Evolutionary conservation across 2,888 invertebrate species (phyloP).

Genomic region (Conistra vaccinii): DNA sequence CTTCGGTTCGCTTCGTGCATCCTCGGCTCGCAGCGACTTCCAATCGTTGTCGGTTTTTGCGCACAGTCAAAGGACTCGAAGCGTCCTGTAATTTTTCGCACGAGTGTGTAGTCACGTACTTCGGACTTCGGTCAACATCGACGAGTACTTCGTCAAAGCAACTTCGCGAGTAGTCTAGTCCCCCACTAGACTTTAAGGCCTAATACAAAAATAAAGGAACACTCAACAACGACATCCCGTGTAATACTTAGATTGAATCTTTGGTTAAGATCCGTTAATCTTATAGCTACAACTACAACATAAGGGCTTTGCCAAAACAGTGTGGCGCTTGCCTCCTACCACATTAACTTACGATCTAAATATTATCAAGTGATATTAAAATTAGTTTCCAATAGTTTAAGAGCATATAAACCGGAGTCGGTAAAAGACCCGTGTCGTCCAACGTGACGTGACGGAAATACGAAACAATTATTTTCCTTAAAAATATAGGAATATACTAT

Average conservation of each 20-base stretch:
- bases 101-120: too few relatives aligned
- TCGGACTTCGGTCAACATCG: too few relatives aligned
- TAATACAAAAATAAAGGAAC: slow-evolving; percentile 23
- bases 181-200: slow-evolving; percentile 8
- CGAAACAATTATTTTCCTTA: background rate
- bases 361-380: slow-evolving; percentile 16
- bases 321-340: slow-evolving; percentile 16
- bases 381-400: slow-evolving; percentile 6
- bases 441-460: background rate
- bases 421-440: background rate
- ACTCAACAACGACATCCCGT: slow-evolving; percentile 5
- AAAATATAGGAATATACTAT: slow-evolving; percentile 19
- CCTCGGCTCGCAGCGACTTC: too few relatives aligned
- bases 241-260: slow-evolving; percentile 57
- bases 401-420: slow-evolving; percentile 50
- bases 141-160: too few relatives aligned
- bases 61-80: too few relatives aligned
- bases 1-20: too few relatives aligned
- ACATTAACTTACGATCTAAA: slow-evolving; percentile 37
- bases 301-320: slow-evolving; percentile 3
- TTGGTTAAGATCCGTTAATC: slow-evolving; percentile 51
- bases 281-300: slow-evolving; percentile 37
- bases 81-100: too few relatives aligned
- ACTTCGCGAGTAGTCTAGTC: too few relatives aligned
- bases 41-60: too few relatives aligned